Percentiles rank a stretch among this genome's conserved stretches.
phyloP scores from a whole-genome alignment of 1,140 invertebrate genomes.

The Rhagoletis pomonella region DNA sequence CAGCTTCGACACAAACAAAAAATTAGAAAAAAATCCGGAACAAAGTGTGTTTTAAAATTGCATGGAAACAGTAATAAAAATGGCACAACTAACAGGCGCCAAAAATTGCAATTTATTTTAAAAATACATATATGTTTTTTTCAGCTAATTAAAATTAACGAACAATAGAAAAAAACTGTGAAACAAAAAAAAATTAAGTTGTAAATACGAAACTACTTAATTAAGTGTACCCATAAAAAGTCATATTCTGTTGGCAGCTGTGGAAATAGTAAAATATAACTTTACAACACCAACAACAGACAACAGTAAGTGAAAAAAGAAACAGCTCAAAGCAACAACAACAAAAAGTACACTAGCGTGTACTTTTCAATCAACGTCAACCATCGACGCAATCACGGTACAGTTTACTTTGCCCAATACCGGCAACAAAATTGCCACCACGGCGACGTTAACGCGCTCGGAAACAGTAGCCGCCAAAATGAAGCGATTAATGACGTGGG shows the following conservation, averaged over 20 bases:
- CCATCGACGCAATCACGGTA: conserved; percentile 15
- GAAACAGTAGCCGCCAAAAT: conserved; percentile 60
- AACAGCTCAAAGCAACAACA: neutral
- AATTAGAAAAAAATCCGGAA: neutral
- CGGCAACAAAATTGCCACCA: conserved; percentile 52
- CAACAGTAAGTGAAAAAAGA: neutral
- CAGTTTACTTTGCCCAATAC: conserved; percentile 4
- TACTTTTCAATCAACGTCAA: neutral
- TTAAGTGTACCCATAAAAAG: too few species aligned
- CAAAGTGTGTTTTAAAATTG: too few species aligned
- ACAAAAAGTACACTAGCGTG: neutral
- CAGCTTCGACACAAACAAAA: neutral
- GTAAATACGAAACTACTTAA: neutral
- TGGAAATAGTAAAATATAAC: neutral
- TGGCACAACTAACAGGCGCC: neutral
- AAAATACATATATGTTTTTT: too few species aligned
- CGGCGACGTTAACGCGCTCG: conserved; percentile 32
- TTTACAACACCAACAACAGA: neutral
- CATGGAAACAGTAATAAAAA: neutral
- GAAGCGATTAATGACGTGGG: conserved; percentile 73
- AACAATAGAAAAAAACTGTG: neutral
- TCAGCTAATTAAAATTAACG: neutral
- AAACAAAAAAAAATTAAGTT: neutral
- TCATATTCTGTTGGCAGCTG: neutral
- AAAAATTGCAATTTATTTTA: neutral